These are phyloP conservation scores for Thamnophis sirtalis DNA, from an alignment of 2,113 vertebrate genomes.

Conservation along the genomic window DNA sequence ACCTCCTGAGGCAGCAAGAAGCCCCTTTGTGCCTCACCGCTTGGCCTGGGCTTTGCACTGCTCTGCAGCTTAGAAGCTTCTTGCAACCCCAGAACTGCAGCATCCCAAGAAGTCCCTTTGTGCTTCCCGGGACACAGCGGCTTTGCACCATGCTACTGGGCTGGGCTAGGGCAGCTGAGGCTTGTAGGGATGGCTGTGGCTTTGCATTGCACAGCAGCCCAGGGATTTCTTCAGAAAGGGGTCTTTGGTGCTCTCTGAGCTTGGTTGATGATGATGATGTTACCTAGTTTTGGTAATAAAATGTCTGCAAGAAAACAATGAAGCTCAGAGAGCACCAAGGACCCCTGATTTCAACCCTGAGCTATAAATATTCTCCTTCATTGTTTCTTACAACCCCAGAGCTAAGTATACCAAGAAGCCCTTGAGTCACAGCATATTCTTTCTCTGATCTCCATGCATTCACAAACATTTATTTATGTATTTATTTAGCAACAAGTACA, in stretches of 20 bases:
- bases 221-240: neutral
- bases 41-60: neutral
- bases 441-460: neutral
- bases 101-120: neutral
- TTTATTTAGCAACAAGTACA: too few relatives aligned
- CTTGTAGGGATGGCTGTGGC: neutral
- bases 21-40: neutral
- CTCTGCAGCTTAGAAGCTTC: neutral
- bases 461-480: neutral
- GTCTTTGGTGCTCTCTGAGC: neutral
- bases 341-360: neutral
- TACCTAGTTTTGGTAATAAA: neutral
- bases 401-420: neutral
- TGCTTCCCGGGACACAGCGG: neutral
- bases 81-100: neutral
- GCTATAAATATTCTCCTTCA: neutral
- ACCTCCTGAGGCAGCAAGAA: neutral
- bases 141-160: neutral
- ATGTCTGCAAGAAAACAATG: neutral
- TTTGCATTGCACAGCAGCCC: neutral
- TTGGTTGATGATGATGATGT: neutral
- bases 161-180: neutral
- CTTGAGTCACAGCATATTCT: neutral
- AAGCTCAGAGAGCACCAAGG: neutral
- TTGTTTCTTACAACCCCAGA: neutral